Evolutionary conservation across 2,113 vertebrate species (phyloP).

Genomic region (Pteruthius melanotis): DNA sequence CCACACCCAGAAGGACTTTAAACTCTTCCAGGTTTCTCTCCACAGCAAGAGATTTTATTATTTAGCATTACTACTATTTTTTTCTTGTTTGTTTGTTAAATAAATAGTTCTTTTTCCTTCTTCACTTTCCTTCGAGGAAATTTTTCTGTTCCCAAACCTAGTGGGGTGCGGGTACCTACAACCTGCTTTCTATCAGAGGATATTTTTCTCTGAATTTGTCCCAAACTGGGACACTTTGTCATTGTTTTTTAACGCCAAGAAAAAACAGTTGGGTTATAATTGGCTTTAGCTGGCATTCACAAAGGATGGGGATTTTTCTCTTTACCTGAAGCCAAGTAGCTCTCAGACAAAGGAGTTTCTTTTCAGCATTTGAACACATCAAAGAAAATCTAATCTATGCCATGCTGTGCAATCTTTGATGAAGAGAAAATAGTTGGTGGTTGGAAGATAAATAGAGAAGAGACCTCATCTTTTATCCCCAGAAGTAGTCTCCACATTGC

Average conservation of each 20-base stretch:
- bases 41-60: no score
- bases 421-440: neutral
- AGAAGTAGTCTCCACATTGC: neutral
- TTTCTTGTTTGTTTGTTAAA: no score
- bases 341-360: neutral
- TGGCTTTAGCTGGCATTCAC: neutral
- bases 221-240: no score
- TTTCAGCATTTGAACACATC: neutral
- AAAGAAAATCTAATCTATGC: neutral
- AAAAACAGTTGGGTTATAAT: neutral
- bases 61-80: no score
- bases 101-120: no score
- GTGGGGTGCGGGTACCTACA: no score
- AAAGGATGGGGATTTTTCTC: neutral
- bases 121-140: no score
- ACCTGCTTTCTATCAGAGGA: no score
- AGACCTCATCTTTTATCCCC: neutral
- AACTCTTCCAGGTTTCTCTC: no score
- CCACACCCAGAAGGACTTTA: no score
- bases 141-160: no score
- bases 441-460: neutral
- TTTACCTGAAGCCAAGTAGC: neutral
- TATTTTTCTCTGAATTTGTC: no score
- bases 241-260: neutral
- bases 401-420: neutral